phyloP scores from a whole-genome alignment of 2,797 vertebrate species.

The Lacerta bilineata region DNA sequence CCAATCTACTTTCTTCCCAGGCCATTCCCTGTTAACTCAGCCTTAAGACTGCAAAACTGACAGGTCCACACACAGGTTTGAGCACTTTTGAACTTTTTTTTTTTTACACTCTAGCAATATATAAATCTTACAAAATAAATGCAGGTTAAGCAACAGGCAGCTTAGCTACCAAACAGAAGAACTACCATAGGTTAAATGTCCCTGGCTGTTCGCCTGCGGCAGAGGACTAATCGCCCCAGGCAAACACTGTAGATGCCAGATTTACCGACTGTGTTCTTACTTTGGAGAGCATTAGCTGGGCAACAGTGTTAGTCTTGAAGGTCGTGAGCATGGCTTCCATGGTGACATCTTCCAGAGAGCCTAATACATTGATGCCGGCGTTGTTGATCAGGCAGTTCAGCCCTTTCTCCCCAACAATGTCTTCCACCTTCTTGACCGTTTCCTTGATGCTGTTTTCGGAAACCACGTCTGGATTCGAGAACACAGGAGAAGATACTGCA shows the following conservation, averaged over 20 bases:
- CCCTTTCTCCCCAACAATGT: conserved; percentile 80
- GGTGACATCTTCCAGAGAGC: conserved; percentile 81
- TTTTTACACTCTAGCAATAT: too few species aligned
- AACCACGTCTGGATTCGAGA: conserved; percentile 77
- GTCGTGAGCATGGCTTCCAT: conserved; percentile 84
- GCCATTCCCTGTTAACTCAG: too few species aligned
- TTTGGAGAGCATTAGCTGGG: conserved; percentile 87
- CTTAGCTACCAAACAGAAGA: neutral
- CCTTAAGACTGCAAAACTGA: too few species aligned
- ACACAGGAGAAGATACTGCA: neutral
- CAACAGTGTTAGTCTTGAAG: conserved; percentile 82
- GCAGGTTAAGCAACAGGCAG: neutral
- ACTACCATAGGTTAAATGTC: neutral
- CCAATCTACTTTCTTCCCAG: too few species aligned
- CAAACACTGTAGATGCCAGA: neutral
- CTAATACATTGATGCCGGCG: conserved; percentile 82
- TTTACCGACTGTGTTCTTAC: conserved; percentile 52
- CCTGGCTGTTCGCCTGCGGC: neutral
- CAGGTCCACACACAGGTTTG: too few species aligned
- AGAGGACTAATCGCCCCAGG: neutral
- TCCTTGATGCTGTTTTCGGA: conserved; percentile 83
- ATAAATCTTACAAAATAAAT: neutral
- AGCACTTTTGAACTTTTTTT: too few species aligned
- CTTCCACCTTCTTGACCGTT: conserved; percentile 78
- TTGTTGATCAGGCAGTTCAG: conserved; percentile 88